Evolutionary conservation across 2,797 vertebrate species (phyloP), one percentile per base, ranked within the genome.

Genomic region (Poecilia velifera): DNA sequence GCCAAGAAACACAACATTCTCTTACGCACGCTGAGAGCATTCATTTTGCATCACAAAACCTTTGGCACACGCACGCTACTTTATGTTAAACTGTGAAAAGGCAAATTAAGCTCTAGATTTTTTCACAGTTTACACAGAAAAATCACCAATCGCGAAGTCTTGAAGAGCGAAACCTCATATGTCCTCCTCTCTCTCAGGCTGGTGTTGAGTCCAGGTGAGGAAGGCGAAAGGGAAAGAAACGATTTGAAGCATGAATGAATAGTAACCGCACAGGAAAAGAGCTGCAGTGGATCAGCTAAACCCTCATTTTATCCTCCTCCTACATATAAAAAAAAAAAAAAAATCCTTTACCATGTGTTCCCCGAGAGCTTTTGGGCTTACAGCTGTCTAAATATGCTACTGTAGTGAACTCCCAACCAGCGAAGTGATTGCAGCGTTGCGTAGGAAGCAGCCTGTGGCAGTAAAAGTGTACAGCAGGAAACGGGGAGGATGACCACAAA

Each of bases 361-460:
- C 84, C 84, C 88, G 64, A 78, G 87, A 88, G 90, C 80, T 76
- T 90, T 86, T 64, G 79, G 76, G 84, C 82, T 91, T 82, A 79
- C 90, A 93, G 91, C 88, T 92, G 89, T 93, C 88, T 82, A 92
- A 94, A 93, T 91, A 93, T n/a, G 92, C 90, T 93, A 79, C 93
- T 79, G 87, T 89, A 82, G 86, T 84, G 79, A 89, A 87, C 89
- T 90, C 86, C 79, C 87, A 45, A 79, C 76, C 75, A 41, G 59
- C 1, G 68, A 84, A 84, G 88, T 80, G 87, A 86, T 84, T 86
- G 83, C 68, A 28, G 72, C 47, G 47, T 84, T 83, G 71, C n/a
- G 76, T 76, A 88, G 84, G 74, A 81, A 75, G 79, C 74, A 47
- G 79, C 83, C 80, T 66, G 41, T 28, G 80, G 36, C 82, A 73